Percentiles rank a stretch among this genome's conserved stretches.
Conservation (phyloP, 2,797 vertebrate genomes). For the Mus spretus region DNA sequence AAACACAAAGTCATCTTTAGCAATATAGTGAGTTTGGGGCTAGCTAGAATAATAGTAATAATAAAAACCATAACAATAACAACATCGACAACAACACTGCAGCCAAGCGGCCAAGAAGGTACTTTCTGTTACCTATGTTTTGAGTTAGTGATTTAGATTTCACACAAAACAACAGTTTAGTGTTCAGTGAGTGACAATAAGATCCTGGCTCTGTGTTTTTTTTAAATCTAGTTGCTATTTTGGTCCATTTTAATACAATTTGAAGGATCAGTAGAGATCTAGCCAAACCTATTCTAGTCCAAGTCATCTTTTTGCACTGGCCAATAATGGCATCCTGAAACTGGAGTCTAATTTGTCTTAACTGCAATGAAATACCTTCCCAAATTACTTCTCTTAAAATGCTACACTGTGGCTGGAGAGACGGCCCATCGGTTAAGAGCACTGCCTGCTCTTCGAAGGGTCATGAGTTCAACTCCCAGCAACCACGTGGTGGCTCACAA, state of each 20-base stretch:
- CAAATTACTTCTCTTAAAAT: constrained; percentile 47
- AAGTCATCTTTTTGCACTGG: neutral
- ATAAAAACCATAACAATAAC: neutral
- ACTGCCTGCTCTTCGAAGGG: too few relatives aligned
- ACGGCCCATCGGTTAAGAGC: too few relatives aligned
- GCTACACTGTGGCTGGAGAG: neutral
- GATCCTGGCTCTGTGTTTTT: neutral
- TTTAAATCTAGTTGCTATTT: constrained; percentile 43
- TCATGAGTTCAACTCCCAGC: too few relatives aligned
- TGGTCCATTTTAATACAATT: constrained; percentile 39
- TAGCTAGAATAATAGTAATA: neutral
- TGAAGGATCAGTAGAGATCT: constrained; percentile 58
- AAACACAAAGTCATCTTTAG: neutral
- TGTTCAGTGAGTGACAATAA: constrained; percentile 20
- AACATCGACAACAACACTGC: neutral
- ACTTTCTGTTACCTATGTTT: neutral
- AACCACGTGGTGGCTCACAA: too few relatives aligned
- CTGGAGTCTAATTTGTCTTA: constrained; percentile 44
- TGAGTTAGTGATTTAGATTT: constrained; percentile 44
- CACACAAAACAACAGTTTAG: neutral
- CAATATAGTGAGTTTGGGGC: neutral
- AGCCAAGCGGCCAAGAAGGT: neutral
- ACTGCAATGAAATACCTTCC: constrained; percentile 19
- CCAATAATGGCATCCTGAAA: constrained; percentile 26
- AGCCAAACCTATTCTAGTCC: constrained; percentile 6